Evolutionary conservation across 2,113 vertebrate genomes (phyloP), one percentile per base, ranked within the genome.

Genomic region (Antechinus flavipes): DNA sequence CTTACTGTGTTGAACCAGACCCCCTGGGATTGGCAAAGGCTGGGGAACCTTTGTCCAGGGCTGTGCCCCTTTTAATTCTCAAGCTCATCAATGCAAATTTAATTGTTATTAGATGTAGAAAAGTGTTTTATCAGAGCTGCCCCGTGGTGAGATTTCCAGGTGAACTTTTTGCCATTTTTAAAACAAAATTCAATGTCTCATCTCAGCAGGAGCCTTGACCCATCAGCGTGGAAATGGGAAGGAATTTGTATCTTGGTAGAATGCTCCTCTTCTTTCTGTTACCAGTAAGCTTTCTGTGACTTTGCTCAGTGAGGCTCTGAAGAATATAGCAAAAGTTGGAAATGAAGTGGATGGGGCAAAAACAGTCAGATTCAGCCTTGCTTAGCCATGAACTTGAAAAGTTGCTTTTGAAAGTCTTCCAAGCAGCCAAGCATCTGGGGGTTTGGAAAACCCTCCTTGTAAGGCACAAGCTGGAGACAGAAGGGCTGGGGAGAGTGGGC

Each of bases 361-460:
- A 96, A 96, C 56, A 97, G 96, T 94, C 93, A 97, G 49, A 91
- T 94, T 98, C 95, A 61, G 94, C 92, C 96, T 94, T 76, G 50
- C 76, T 98, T 96, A 93, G 68, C 68, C n/a, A 84, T 22, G 68
- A 84, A 93, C 97, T 98, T 98, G 97, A 98, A 97, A 96, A 98
- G 92, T 97, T 94, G 96, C 92, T 93, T 95, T 49, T 91, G 68
- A 97, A 90, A 76, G 14, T 97, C 93, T 95, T 96, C 68, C 97
- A 96, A 97, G 96, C 92, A 97, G 96, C 52, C 93, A 98, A 97
- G 94, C 98, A 98, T 97, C 97, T 98, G 97, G 97, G 97, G 90
- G 96, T 42, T 98, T 98, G 97, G 97, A 98, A 93, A 95, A 96
- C 97, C 95, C 91, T 25, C 2, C 12, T 11, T 96, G 97, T 97